Evolutionary conservation across 2,113 vertebrate genomes (phyloP).

Genomic region (Silurus glanis): DNA sequence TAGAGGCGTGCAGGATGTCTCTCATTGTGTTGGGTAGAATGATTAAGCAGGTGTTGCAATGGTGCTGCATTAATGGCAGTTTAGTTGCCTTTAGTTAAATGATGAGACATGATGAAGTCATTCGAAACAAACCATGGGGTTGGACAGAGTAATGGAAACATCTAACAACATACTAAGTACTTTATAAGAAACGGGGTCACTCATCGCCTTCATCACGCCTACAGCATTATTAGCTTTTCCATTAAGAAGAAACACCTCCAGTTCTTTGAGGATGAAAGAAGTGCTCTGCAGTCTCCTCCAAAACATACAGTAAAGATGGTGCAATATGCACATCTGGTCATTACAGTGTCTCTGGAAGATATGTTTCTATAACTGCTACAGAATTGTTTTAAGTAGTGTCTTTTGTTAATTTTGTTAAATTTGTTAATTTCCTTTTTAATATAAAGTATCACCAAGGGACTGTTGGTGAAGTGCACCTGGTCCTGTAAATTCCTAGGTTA

Average conservation of each 20-base stretch:
- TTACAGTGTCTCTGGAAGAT: neutral
- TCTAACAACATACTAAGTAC: neutral
- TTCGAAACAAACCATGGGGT: neutral
- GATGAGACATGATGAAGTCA: constrained; percentile 15
- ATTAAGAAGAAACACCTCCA: neutral
- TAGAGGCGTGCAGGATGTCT: constrained; percentile 18
- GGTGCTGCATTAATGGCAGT: neutral
- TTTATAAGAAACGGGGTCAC: neutral
- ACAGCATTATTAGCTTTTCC: constrained; percentile 22
- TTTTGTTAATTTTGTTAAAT: neutral
- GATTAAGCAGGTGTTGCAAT: constrained; percentile 12
- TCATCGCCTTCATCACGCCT: constrained; percentile 6
- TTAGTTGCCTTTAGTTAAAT: neutral
- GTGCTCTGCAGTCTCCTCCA: neutral
- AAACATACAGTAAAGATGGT: neutral
- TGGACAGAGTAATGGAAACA: constrained; percentile 14
- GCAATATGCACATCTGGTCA: neutral
- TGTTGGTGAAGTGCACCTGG: constrained; percentile 9
- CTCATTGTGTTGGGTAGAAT: neutral
- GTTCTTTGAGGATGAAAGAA: neutral
- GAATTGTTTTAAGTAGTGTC: neutral
- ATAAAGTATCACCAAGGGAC: neutral
- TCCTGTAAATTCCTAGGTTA: neutral
- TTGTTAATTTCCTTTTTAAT: neutral
- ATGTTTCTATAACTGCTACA: neutral